Evolutionary conservation across 92 coral and sea anemone genomes (phyloP).

Genomic region (Actinostola sp.): DNA sequence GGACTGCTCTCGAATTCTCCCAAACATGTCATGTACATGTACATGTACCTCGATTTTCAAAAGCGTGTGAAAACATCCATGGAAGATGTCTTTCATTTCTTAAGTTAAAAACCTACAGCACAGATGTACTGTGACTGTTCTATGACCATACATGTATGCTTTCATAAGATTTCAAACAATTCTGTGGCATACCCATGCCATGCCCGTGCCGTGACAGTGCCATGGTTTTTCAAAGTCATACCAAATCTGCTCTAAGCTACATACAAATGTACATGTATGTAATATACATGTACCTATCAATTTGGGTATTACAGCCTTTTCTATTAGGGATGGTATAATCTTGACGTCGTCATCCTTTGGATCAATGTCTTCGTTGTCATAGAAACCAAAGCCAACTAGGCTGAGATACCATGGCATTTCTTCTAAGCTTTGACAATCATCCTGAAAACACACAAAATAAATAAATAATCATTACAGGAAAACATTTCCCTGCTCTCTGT

Average conservation of each 20-base stretch:
- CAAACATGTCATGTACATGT: too few species aligned
- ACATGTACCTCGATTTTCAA: too few species aligned
- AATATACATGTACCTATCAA: constrained; percentile 64
- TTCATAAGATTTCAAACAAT: too few species aligned
- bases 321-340: constrained; percentile 88
- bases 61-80: too few species aligned
- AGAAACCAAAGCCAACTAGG: constrained; percentile 86
- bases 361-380: constrained; percentile 81
- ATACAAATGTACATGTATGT: background rate
- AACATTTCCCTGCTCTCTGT: too few species aligned
- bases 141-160: too few species aligned
- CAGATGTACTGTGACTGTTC: too few species aligned
- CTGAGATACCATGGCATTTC: constrained; percentile 85
- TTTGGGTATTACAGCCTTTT: constrained; percentile 85
- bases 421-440: constrained; percentile 74
- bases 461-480: background rate
- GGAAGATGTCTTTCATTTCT: too few species aligned
- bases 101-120: too few species aligned
- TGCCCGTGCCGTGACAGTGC: too few species aligned
- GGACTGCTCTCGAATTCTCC: too few species aligned
- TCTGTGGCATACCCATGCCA: too few species aligned
- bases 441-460: constrained; percentile 46
- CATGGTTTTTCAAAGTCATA: background rate
- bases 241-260: background rate
- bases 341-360: constrained; percentile 86